Conservation (phyloP, 2,113 vertebrate genomes). For the Noctilio leporinus region DNA sequence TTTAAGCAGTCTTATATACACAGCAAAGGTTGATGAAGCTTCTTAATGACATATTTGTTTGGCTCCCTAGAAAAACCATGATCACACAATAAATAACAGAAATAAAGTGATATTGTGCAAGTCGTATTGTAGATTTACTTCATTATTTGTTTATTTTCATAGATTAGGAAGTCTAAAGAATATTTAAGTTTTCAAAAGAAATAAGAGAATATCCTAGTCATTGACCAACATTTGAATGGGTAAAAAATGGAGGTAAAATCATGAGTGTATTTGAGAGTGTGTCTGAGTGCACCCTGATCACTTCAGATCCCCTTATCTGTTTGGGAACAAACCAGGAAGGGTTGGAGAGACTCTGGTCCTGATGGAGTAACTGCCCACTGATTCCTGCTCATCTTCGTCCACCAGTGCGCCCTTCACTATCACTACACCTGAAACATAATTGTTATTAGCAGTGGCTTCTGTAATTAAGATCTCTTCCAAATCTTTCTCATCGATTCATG, state of each 20-base stretch:
- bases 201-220: not conserved
- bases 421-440: conserved; percentile 92
- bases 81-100: not conserved
- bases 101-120: not conserved
- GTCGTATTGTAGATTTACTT: too few relatives aligned
- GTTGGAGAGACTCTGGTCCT: not conserved
- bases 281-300: not conserved
- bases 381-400: conserved; percentile 78
- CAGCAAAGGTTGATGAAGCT: conserved; percentile 65
- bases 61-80: not conserved
- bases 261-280: accelerated
- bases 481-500: conserved; percentile 89
- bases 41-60: not conserved
- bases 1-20: not conserved
- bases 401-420: conserved; percentile 77
- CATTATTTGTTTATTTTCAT: not conserved
- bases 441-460: conserved; percentile 96
- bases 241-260: accelerated
- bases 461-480: conserved; percentile 94
- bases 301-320: accelerated
- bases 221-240: not conserved
- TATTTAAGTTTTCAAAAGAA: not conserved
- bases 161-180: not conserved
- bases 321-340: not conserved
- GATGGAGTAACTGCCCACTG: conserved; percentile 85